Evolutionary conservation across 2,888 invertebrate genomes (phyloP), one percentile per base, ranked within the genome.

Genomic region (Drosophila paracracens): DNA sequence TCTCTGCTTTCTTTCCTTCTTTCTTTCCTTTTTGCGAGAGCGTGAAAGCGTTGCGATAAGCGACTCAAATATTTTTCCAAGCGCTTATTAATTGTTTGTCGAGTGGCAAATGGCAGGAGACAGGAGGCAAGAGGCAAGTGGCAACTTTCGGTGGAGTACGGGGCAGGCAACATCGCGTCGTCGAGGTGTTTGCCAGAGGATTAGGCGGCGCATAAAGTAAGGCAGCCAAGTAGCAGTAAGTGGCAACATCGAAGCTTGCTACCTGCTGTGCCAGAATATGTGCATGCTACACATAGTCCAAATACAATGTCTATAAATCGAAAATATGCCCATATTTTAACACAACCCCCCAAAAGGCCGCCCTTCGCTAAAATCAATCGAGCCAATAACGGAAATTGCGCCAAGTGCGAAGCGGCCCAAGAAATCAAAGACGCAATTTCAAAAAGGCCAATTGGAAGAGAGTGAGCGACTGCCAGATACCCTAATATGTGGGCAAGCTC

Each of bases 371-470:
- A 88, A 89, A 88, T 76, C 88, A 88, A 89, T 89, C 86, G 86
- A 80, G 90, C 87, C 89, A 87, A 87, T 87, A 87, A 81, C 81
- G 86, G 81, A 89, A 89, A 87, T 89, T 88, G 83, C 82, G 61
- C 66, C 29, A 63, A 69, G 69, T 68, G 69, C 35, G 57, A 54
- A 67, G 27, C 16, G 40, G 11, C 46, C 43, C 52, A 43, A 53
- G 10, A 66, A 74, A 70, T 68, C 76, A 71, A 63, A 68, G 67
- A 70, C 54, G 33, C 57, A 69, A 61, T 46, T 46, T 25, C 13
- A 35, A 58, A 43, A 33, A 64, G 50, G 21, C 21, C 40, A 51
- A 57, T 58, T 2, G 1, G 6, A 11, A 25, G 18, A 1, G 6
- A 6, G 18, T n/a, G 18, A 6, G 4, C 25, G 18, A 54, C 54